Base-by-base conservation (phyloP, 2,888 invertebrate species). In the Dasypolia templi region DNA sequence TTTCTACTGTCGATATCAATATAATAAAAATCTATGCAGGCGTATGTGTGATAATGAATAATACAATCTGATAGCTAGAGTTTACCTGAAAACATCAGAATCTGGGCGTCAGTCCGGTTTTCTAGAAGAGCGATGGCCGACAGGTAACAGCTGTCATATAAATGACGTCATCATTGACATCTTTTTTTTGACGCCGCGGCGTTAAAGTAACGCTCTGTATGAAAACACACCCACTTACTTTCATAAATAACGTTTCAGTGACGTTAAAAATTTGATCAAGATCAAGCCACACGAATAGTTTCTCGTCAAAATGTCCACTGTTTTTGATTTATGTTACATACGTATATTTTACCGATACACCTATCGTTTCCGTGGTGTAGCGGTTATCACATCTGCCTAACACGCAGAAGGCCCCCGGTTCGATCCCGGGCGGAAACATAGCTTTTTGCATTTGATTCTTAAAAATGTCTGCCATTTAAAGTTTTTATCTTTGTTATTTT, bases 321-420 rank as follows among this genome's bases (percentile, higher is more conserved):
- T 29, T 51, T 3, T 17, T 12, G n/a, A 22, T 55, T 26, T 11
- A 1, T 55, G 19, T n/a, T n/a, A n/a, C n/a, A n/a, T 55, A 59
- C 32, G 0, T 35, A 0, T 29, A 83, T 73, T 84, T 79, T 7
- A 1, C 0, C 3, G 0, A 0, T 0, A 0, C 97, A 97, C 97
- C 2, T 0, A 55, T 83, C 72, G 86, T 86, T 86, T 86, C 87
- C 86, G 98, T 98, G 97, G 98, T 98, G 98, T 98, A 98, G 98
- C 97, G 98, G 98, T 98, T 98, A 98, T 98, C 98, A 98, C 98
- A 98, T 98, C 98, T 97, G 98, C 98, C 97, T 98, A 98, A 98
- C 98, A 98, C 98, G 98, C 98, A 97, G 98, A 98, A 98, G 98
- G 98, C 97, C 98, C 97, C 98, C 97, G 97, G 98, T 98, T 98